Evolutionary conservation across 2,888 invertebrate genomes (phyloP).

Genomic region (Catotricha subobsoleta): DNA sequence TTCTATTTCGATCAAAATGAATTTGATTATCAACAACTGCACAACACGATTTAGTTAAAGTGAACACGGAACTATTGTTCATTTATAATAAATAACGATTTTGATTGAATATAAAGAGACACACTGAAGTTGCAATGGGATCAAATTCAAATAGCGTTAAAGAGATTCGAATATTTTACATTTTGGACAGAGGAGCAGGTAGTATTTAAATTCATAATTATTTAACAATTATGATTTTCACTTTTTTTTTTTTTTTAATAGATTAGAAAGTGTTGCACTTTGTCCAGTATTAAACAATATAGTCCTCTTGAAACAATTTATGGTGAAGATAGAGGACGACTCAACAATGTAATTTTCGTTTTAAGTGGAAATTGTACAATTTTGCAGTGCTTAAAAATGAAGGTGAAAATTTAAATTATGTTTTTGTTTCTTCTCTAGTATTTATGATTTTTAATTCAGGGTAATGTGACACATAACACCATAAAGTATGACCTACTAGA

Average conservation of each 20-base stretch:
- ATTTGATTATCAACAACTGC: no score
- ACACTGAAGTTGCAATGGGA: slow-evolving; percentile 22
- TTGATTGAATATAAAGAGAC: no score
- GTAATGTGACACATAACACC: neutral
- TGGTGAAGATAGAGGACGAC: slow-evolving; percentile 19
- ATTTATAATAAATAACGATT: no score
- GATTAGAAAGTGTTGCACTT: slow-evolving; percentile 11
- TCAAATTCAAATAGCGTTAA: slow-evolving; percentile 19
- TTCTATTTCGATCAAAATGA: no score
- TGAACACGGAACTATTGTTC: no score
- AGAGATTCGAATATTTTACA: slow-evolving; percentile 22
- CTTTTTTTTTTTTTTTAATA: neutral
- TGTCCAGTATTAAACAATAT: slow-evolving; percentile 19
- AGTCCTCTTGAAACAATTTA: slow-evolving; percentile 23
- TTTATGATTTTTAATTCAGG: neutral
- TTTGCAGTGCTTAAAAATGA: slow-evolving; percentile 22
- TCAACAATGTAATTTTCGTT: slow-evolving; percentile 23
- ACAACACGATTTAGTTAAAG: no score
- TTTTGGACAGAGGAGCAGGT: slow-evolving; percentile 20
- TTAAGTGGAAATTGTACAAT: slow-evolving; percentile 26
- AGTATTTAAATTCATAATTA: slow-evolving; percentile 1
- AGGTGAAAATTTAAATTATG: slow-evolving; percentile 12
- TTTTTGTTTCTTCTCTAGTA: neutral
- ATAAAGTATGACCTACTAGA: slow-evolving; percentile 5
- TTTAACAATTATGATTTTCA: neutral